A percentile compares a stretch with the other conserved stretches of the same genome.
phyloP scores from a whole-genome alignment of 2,797 vertebrate species.

The Xerus rutilus region DNA sequence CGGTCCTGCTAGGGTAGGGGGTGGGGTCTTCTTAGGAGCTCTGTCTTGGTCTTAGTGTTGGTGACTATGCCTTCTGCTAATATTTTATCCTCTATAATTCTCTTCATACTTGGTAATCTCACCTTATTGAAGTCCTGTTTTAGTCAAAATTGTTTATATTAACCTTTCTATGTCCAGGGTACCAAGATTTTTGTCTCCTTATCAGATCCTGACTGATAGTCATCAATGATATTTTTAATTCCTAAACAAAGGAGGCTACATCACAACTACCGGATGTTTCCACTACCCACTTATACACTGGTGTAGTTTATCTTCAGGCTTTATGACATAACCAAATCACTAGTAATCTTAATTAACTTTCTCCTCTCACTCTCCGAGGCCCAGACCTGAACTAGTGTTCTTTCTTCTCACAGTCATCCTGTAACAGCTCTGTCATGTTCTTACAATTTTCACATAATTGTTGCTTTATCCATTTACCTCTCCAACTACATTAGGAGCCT shows the following conservation, averaged over 20 bases:
- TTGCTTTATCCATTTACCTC: neutral
- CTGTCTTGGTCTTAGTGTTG: neutral
- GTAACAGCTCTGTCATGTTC: neutral
- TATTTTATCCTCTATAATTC: neutral
- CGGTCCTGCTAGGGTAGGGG: rapidly evolving
- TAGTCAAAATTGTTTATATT: neutral
- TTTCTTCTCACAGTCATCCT: neutral
- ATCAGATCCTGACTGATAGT: neutral
- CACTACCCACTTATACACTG: neutral
- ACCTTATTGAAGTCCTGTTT: neutral
- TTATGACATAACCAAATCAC: neutral
- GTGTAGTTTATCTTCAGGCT: neutral
- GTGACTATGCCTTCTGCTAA: neutral
- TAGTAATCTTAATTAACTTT: neutral
- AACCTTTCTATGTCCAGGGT: neutral
- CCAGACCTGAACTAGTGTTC: neutral
- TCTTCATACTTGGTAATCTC: neutral
- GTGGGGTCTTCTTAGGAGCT: neutral
- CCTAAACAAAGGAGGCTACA: neutral
- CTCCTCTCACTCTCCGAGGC: neutral
- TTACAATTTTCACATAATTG: neutral
- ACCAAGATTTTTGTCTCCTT: neutral
- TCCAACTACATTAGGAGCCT: neutral
- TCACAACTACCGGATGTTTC: neutral
- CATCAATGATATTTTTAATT: neutral